Percentiles rank a stretch among this genome's conserved stretches.
Conservation (phyloP, 2,888 invertebrate genomes). For the Heteropelma amictum region DNA sequence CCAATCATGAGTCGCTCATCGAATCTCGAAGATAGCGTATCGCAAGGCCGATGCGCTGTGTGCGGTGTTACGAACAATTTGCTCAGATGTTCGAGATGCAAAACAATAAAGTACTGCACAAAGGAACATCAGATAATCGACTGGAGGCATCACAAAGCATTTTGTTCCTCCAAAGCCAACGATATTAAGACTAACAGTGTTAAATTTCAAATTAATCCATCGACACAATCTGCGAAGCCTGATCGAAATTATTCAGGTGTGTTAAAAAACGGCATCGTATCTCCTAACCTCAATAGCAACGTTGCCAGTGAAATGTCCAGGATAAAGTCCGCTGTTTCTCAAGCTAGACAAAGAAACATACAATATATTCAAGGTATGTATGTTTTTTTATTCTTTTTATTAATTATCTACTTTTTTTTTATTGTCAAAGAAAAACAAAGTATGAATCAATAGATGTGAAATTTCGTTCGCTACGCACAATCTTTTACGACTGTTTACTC, state of each 20-base stretch:
- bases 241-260: not conserved
- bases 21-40: constrained; percentile 60
- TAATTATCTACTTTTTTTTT: not conserved
- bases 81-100: constrained; percentile 87
- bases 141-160: constrained; percentile 87
- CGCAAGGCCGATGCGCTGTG: constrained; percentile 78
- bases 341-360: constrained; percentile 14
- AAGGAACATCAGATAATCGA: constrained; percentile 88
- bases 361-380: constrained; percentile 37
- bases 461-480: too few relatives aligned
- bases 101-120: constrained; percentile 87
- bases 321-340: constrained; percentile 7
- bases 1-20: constrained; percentile 68
- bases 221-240: not conserved
- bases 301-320: constrained; percentile 27
- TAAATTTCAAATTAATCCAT: not conserved
- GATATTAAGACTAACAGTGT: constrained; percentile 3
- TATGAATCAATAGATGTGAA: too few relatives aligned
- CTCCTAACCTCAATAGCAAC: constrained; percentile 22
- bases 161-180: constrained; percentile 63
- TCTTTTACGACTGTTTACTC: too few relatives aligned
- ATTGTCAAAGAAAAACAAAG: not conserved
- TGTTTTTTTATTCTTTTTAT: not conserved
- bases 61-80: constrained; percentile 82
- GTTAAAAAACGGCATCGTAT: not conserved